These are phyloP conservation scores for Podarcis siculus DNA, from an alignment of 2,797 vertebrate species.

Conservation along the genomic window DNA sequence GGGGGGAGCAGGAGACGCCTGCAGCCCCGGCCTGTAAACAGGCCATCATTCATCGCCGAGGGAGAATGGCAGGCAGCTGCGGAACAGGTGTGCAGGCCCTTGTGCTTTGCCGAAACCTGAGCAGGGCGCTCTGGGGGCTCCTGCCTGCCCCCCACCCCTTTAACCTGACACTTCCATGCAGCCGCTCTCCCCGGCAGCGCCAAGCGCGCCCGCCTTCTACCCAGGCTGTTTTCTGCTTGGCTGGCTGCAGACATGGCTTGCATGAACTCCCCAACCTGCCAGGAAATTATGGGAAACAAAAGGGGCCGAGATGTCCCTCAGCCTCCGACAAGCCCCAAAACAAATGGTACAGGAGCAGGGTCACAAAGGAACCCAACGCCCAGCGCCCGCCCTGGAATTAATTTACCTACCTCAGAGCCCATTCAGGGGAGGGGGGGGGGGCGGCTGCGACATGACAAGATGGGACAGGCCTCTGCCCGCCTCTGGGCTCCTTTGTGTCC, in stretches of 20 bases:
- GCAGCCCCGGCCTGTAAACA: neutral
- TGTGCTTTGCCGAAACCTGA: constrained; percentile 21
- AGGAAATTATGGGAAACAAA: constrained; percentile 86
- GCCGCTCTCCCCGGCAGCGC: neutral
- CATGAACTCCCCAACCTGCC: constrained; percentile 86
- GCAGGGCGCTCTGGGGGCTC: constrained; percentile 9
- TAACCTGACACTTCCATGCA: constrained; percentile 41
- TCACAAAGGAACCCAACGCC: constrained; percentile 84
- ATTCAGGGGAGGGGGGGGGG: constrained; percentile 84
- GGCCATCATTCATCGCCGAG: neutral
- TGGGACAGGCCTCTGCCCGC: constrained; percentile 93
- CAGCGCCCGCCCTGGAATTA: constrained; percentile 87
- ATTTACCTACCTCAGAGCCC: constrained; percentile 93
- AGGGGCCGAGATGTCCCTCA: constrained; percentile 78
- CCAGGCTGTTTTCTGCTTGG: constrained; percentile 74
- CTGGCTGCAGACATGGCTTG: constrained; percentile 84
- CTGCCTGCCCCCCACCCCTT: constrained; percentile 39
- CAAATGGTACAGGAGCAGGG: constrained; percentile 88
- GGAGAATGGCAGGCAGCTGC: neutral
- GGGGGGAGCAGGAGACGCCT: neutral
- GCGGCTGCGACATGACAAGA: constrained; percentile 85
- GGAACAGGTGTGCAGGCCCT: constrained; percentile 49
- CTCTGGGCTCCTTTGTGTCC: constrained; percentile 92
- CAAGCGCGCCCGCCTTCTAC: constrained; percentile 60
- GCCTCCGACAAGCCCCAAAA: constrained; percentile 87